Conservation (phyloP, 2,113 vertebrate genomes). For the Mustela nigripes region DNA sequence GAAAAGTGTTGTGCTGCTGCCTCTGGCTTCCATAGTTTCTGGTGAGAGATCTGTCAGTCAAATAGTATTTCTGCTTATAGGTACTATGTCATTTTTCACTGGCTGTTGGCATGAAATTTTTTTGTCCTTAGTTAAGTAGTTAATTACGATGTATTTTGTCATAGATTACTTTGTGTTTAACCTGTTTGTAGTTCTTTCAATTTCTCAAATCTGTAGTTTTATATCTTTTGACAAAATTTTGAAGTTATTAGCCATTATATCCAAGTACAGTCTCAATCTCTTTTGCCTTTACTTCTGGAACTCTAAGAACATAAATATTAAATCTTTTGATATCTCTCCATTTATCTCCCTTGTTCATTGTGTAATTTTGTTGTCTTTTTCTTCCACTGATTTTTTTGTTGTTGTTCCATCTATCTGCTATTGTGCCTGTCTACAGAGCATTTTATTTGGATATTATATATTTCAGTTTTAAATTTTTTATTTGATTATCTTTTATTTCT, state of each 20-base stretch:
- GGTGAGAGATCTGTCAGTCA: background rate
- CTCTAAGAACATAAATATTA: background rate
- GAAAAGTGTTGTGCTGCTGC: background rate
- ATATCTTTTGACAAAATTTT: background rate
- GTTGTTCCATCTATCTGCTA: background rate
- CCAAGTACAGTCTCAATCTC: background rate
- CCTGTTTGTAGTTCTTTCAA: background rate
- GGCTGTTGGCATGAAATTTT: background rate
- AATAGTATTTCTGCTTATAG: background rate
- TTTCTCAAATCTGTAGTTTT: background rate
- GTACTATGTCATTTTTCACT: background rate
- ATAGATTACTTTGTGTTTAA: background rate
- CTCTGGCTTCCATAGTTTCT: background rate
- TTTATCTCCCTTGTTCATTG: background rate
- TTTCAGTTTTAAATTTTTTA: background rate
- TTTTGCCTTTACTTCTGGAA: background rate
- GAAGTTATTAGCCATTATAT: background rate
- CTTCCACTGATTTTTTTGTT: background rate
- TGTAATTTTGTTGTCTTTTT: background rate
- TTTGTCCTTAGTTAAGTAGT: background rate
- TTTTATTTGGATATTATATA: background rate
- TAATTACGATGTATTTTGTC: background rate
- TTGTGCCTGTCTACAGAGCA: background rate
- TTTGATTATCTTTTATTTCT: background rate
- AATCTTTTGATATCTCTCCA: background rate